Evolutionary conservation across 1,140 invertebrate genomes (phyloP), one percentile per base, ranked within the genome.

Genomic region (Octopus sinensis): DNA sequence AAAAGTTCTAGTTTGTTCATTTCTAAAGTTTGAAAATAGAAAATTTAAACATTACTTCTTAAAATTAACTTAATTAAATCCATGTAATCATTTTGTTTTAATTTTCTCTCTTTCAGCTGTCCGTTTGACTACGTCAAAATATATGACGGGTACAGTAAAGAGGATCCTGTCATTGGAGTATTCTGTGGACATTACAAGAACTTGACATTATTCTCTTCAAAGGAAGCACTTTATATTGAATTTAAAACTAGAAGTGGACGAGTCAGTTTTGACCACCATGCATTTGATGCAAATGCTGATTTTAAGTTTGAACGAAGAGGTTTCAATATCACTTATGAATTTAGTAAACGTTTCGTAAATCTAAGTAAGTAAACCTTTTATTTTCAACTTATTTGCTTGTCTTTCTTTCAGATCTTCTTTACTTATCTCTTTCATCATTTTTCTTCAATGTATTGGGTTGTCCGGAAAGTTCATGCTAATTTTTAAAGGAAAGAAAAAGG

Each of bases 101-200:
- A 13, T 76, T 10, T 77, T 77, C 76, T 80, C 1, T 80, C 9
- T 86, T 87, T 13, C 92, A 99, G 98, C 90, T 99, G 98, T 93
- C 98, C 98, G 80, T 98, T 98, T 93, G 98, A 99, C 92, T 96
- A 95, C 91, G 95, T 99, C 82, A 96, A 96, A 92, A 95, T 99
- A 81, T 98, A 96, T 91, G 98, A 99, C 92, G 98, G 98, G 82
- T 92, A 94, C 79, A 94, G 95, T 87, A 95, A 95, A 90, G 92
- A 93, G 76, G 94, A 94, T 85, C 94, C 96, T 73, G 94, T 97
- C 86, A 98, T 99, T 89, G 96, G 96, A 86, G 98, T 96, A 81
- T 98, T 99, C 91, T 99, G 98, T 92, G 98, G 98, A 83, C 86
- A 89, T 71, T 97, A 98, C 92, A 96, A 98, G 92, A 93, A 96